A percentile compares a stretch with the other conserved stretches of the same genome.
Conservation (phyloP, 1,140 invertebrate genomes). For the Probaryconus sp. region DNA sequence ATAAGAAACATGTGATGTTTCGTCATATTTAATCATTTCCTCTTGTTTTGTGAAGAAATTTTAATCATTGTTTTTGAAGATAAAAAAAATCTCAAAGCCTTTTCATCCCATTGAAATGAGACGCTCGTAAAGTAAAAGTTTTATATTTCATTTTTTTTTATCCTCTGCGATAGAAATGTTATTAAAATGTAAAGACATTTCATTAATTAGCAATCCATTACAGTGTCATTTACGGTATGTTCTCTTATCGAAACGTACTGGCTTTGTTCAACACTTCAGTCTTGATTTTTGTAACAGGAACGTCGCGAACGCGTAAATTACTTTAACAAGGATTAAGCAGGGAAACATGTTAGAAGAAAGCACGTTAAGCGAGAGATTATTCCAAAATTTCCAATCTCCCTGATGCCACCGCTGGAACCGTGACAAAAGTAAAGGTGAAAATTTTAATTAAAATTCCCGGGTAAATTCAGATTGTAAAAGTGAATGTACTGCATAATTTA, state of each 20-base stretch:
- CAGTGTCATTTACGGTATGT: slow-evolving; percentile 25
- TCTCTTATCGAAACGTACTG: slow-evolving; percentile 21
- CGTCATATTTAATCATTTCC: slow-evolving; percentile 18
- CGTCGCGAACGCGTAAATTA: slow-evolving; percentile 49
- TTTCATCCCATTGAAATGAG: no score
- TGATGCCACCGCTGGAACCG: slow-evolving; percentile 19
- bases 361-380: slow-evolving; percentile 53
- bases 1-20: slow-evolving; percentile 17
- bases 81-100: slow-evolving; percentile 5
- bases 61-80: slow-evolving; percentile 16
- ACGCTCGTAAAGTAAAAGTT: no score
- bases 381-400: slow-evolving; percentile 33
- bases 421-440: slow-evolving; percentile 48
- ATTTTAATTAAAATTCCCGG: slow-evolving; percentile 57
- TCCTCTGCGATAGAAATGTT: no score
- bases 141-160: no score
- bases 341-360: slow-evolving; percentile 48
- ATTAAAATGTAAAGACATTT: no score
- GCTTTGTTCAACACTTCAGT: slow-evolving; percentile 19
- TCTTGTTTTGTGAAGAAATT: slow-evolving; percentile 9
- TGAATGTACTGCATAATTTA: slow-evolving; percentile 47
- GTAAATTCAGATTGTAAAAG: slow-evolving; percentile 38
- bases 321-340: slow-evolving; percentile 52
- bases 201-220: slow-evolving; percentile 8
- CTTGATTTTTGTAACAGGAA: slow-evolving; percentile 42